A percentile compares a stretch with the other conserved stretches of the same genome.
phyloP scores from a whole-genome alignment of 2,113 vertebrate genomes.

The Chascanopsetta lugubris region DNA sequence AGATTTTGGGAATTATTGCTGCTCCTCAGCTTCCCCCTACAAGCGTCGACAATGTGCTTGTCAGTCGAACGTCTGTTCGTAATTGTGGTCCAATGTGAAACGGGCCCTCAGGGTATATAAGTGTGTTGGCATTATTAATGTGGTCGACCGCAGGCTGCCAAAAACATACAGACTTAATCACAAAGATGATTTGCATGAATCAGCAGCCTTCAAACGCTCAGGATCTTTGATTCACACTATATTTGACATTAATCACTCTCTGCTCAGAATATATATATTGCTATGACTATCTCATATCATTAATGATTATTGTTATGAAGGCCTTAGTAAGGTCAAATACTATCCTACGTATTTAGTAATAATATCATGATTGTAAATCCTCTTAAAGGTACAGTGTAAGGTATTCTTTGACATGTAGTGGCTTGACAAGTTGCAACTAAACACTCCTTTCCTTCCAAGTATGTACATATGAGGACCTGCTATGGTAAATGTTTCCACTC shows the following conservation, averaged over 20 bases:
- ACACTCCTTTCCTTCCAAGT: too few relatives aligned
- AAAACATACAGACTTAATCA: background rate
- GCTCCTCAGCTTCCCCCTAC: background rate
- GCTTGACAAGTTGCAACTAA: too few relatives aligned
- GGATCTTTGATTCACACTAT: background rate
- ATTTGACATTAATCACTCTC: background rate
- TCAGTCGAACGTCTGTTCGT: slow-evolving; percentile 14
- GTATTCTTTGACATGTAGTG: too few relatives aligned
- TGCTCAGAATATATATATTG: background rate
- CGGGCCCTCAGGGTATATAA: slow-evolving; percentile 4
- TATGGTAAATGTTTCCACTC: too few relatives aligned
- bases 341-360: too few relatives aligned
- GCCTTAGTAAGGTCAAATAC: too few relatives aligned
- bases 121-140: background rate
- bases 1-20: background rate
- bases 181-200: background rate
- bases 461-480: too few relatives aligned
- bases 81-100: background rate
- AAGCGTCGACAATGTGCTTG: slow-evolving; percentile 1
- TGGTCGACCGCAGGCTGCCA: background rate
- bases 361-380: too few relatives aligned
- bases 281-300: too few relatives aligned
- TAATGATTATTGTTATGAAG: too few relatives aligned
- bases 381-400: too few relatives aligned
- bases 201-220: background rate